These are phyloP conservation scores for Microtus californicus DNA, from an alignment of 2,797 vertebrate species.

Conservation along the genomic window DNA sequence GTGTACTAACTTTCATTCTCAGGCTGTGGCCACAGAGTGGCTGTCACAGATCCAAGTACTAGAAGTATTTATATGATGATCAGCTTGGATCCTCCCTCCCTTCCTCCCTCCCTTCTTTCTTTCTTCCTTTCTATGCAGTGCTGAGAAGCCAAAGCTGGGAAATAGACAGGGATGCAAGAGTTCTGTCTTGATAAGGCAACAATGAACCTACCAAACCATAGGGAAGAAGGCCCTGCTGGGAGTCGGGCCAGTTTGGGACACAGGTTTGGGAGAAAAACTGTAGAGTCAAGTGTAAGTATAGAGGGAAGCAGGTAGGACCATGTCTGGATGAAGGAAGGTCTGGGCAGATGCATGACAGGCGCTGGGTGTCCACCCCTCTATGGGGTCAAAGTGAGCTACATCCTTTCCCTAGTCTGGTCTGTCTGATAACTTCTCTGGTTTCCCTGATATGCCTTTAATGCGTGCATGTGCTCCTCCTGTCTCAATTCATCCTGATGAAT, in stretches of 20 bases:
- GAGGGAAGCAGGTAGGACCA: background rate
- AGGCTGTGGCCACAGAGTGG: background rate
- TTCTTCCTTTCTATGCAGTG: too few species aligned
- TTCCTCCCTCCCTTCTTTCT: rapidly evolving
- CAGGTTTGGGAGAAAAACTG: background rate
- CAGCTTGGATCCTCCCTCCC: background rate
- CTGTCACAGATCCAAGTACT: conserved; percentile 34
- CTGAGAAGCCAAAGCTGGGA: background rate
- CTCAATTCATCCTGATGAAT: background rate
- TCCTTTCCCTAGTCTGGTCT: background rate
- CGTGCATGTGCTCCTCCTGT: background rate
- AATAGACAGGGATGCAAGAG: background rate
- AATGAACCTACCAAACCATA: background rate
- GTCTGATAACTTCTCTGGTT: background rate
- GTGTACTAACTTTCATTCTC: background rate
- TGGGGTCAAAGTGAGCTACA: background rate
- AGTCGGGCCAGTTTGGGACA: background rate
- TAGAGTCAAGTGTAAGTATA: background rate
- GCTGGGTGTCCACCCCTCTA: background rate
- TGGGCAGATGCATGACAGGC: too few species aligned
- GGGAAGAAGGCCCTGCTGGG: background rate
- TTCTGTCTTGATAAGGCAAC: background rate
- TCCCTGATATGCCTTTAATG: background rate
- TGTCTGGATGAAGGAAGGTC: background rate
- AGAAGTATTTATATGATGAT: background rate